Evolutionary conservation across 1,140 invertebrate species (phyloP).

Genomic region (Venturia canescens): DNA sequence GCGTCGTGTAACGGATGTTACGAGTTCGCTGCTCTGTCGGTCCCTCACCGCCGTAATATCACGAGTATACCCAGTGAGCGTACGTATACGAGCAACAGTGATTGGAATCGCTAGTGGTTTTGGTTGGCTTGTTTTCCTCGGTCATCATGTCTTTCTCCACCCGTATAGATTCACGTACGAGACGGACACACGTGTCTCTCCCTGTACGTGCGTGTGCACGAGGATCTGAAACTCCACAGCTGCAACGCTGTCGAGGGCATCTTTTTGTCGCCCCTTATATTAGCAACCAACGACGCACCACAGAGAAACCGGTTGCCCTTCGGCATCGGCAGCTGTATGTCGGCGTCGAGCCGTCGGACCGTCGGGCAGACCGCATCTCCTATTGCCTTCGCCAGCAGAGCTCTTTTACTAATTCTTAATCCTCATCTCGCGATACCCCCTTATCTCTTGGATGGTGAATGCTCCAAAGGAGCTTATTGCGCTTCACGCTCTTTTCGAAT

Average conservation of each 20-base stretch:
- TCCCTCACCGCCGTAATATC: background rate
- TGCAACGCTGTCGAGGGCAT: conserved; percentile 10
- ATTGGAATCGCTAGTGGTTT: conserved; percentile 16
- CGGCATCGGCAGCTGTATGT: conserved; percentile 41
- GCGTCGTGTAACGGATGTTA: conserved; percentile 36
- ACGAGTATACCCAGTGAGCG: background rate
- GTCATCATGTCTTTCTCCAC: background rate
- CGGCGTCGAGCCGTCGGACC: conserved; percentile 29
- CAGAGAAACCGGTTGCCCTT: conserved; percentile 44
- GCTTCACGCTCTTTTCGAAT: no score
- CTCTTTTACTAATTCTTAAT: background rate
- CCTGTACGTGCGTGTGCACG: background rate
- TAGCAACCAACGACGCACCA: conserved; percentile 9
- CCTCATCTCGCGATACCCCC: conserved; percentile 2
- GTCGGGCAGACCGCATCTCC: background rate
- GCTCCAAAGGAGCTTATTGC: background rate
- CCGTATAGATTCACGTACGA: background rate
- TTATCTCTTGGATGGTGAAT: conserved; percentile 16
- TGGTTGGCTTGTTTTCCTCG: conserved; percentile 12
- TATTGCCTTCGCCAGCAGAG: conserved; percentile 5
- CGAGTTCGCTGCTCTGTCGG: background rate
- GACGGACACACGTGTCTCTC: background rate
- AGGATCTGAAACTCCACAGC: background rate
- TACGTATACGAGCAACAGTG: conserved; percentile 16
- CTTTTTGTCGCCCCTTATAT: conserved; percentile 41